phyloP scores from a whole-genome alignment of 2,113 vertebrate species.

The Australoheros scitulus region DNA sequence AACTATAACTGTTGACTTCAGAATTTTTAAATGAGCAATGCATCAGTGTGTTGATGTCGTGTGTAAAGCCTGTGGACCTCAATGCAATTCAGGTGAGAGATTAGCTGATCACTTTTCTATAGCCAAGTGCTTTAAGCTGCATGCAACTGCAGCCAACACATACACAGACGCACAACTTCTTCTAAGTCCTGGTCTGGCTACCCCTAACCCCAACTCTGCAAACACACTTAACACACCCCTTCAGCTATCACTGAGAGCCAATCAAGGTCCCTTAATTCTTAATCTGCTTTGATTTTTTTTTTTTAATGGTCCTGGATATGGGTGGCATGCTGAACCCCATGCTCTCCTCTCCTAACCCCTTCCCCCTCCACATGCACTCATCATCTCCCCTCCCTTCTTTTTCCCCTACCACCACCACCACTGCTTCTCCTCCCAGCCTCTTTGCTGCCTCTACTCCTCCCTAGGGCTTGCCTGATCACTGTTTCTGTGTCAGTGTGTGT shows the following conservation, averaged over 20 bases:
- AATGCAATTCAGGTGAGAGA: neutral
- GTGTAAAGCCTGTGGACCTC: neutral
- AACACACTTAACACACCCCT: constrained; percentile 31
- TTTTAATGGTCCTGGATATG: constrained; percentile 35
- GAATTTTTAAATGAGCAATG: neutral
- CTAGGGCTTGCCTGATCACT: constrained; percentile 66
- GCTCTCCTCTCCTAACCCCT: constrained; percentile 5
- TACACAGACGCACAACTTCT: constrained; percentile 32
- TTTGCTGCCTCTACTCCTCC: constrained; percentile 45
- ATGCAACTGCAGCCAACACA: constrained; percentile 12
- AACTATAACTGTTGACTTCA: neutral
- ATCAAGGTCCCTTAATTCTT: constrained; percentile 48
- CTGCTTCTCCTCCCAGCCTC: constrained; percentile 18
- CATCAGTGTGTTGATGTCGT: neutral
- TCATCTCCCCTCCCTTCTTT: neutral
- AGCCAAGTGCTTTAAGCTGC: neutral
- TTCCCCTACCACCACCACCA: neutral
- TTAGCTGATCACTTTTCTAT: constrained; percentile 27
- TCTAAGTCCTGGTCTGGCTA: constrained; percentile 41
- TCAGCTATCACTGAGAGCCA: constrained; percentile 15
- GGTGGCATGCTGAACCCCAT: constrained; percentile 19
- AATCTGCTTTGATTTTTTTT: constrained; percentile 48
- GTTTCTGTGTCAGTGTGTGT: constrained; percentile 69
- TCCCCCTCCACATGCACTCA: constrained; percentile 14
- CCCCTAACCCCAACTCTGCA: constrained; percentile 1